Evolutionary conservation across 2,113 vertebrate species (phyloP).

Genomic region (Madoqua kirkii): DNA sequence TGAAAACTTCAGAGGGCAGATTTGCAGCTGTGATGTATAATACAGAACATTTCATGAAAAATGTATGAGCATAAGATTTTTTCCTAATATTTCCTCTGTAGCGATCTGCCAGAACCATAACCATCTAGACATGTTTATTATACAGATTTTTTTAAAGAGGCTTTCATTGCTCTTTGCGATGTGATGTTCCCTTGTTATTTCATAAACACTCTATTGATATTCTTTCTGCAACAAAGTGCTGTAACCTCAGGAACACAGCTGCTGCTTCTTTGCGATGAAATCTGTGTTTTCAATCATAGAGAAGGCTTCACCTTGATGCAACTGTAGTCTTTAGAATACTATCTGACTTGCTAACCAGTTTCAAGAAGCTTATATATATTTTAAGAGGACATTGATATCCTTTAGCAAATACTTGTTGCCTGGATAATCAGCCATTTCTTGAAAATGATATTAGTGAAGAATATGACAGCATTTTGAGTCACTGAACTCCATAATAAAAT

Average conservation of each 20-base stretch:
- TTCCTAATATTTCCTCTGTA: slow-evolving; percentile 63
- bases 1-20: slow-evolving; percentile 65
- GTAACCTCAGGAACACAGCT: slow-evolving; percentile 47
- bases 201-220: slow-evolving; percentile 53
- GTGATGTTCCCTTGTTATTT: slow-evolving; percentile 48
- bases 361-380: not conserved
- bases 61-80: slow-evolving; percentile 56
- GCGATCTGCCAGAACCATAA: slow-evolving; percentile 52
- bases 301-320: not conserved
- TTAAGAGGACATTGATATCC: not conserved
- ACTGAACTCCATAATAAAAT: not conserved
- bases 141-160: slow-evolving; percentile 32
- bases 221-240: slow-evolving; percentile 21
- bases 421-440: not conserved
- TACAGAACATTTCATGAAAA: slow-evolving; percentile 62
- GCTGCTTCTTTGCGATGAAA: not conserved
- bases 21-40: slow-evolving; percentile 70
- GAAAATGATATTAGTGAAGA: not conserved
- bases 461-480: not conserved
- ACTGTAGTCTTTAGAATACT: not conserved
- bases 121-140: slow-evolving; percentile 62
- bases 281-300: not conserved
- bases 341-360: not conserved
- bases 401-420: not conserved
- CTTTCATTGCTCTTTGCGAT: slow-evolving; percentile 45